These are phyloP conservation scores for Dolichotis patagonum DNA, from an alignment of 2,113 vertebrate genomes.

Conservation along the genomic window DNA sequence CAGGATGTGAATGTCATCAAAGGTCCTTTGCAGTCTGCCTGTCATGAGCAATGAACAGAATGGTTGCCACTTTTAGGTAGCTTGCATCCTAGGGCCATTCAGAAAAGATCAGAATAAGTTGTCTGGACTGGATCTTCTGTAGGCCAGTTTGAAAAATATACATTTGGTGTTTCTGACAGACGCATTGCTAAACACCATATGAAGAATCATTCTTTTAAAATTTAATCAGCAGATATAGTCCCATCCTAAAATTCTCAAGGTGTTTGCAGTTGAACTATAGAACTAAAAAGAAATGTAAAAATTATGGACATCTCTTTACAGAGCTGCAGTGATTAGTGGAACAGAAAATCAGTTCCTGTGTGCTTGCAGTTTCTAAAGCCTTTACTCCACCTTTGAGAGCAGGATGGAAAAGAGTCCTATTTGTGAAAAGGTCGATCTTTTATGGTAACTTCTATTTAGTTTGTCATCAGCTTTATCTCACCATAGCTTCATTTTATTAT, in stretches of 20 bases:
- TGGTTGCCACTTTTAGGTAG: not conserved
- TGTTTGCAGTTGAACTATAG: not conserved
- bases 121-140: not conserved
- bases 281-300: not conserved
- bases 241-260: not conserved
- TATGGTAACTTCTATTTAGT: not conserved
- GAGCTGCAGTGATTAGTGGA: not conserved
- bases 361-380: not conserved
- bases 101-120: not conserved
- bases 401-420: too few species aligned
- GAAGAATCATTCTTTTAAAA: constrained; percentile 7
- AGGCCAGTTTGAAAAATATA: not conserved
- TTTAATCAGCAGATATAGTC: not conserved
- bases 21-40: not conserved
- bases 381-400: not conserved
- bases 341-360: not conserved
- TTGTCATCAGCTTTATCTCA: not conserved
- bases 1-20: not conserved
- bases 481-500: not conserved
- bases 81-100: not conserved
- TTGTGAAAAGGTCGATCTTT: not conserved
- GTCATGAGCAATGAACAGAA: not conserved
- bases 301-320: not conserved
- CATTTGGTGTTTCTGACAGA: constrained; percentile 13
- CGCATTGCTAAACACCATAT: not conserved